Base-by-base conservation (phyloP, 2,797 vertebrate genomes). In the Syndactyla subalaris region DNA sequence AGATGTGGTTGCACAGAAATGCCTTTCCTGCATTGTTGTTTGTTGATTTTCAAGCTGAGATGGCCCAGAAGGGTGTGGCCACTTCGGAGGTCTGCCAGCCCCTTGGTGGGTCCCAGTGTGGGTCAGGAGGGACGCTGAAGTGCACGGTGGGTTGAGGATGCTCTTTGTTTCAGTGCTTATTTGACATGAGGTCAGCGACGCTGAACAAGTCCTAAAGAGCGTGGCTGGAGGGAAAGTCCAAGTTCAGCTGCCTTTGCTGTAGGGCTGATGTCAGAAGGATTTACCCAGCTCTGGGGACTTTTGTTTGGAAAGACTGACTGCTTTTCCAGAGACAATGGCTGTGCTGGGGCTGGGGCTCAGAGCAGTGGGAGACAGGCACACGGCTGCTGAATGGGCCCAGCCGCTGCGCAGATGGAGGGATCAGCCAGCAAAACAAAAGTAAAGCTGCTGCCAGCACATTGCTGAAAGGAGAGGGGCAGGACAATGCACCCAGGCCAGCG, bases 361-460 rank as follows among this genome's bases (percentile, higher is more conserved):
- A 88, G 89, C 91, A 80, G 89, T 23, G 6, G 94, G 94, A 96
- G 93, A 89, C 21, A 11, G 83, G 87, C 75, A 76, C 89, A 52
- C 1, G 48, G 95, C 36, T 3, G 6, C 93, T 96, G 97, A 97
- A 97, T 98, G 95, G 96, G 89, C 93, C 94, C 96, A 96, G 96
- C 96, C 96, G 22, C 94, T 55, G 77, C 88, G 92, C 97, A 97
- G 97, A 98, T 97, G 97, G 97, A 93, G 96, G 97, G 97, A 98
- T 98, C 98, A 98, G 95, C 85, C 68, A 12, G 80, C 10, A n/a
- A 96, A 97, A 98, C 98, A 98, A 98, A 98, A 97, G 97, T 96
- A 98, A 97, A 97, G 97, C 98, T 98, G 97, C 94, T 96, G 95
- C 96, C 96, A 97, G 98, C 97, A 97, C 92, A 97, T 98, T 97